These are phyloP conservation scores for Lordiphosa fenestrarum DNA, from an alignment of 2,888 invertebrate species.

Conservation along the genomic window DNA sequence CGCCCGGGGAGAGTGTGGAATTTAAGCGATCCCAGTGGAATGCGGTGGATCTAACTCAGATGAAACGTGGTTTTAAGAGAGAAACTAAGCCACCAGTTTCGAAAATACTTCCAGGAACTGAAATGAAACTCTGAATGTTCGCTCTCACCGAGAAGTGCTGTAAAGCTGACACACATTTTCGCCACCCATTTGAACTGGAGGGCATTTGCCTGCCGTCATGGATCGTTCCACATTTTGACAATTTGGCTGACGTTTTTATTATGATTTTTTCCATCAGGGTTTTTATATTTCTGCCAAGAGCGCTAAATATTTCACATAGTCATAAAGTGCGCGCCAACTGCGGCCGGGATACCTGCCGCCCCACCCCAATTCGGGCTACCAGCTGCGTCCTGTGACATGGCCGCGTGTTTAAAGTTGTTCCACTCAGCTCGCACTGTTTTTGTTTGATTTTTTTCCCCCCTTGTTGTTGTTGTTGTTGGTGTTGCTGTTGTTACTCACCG, in stretches of 20 bases:
- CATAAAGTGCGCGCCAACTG: constrained; percentile 61
- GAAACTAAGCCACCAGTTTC: no score
- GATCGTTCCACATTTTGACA: constrained; percentile 46
- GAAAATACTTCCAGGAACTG: neutral
- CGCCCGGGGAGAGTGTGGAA: constrained; percentile 1
- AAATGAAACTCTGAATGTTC: neutral
- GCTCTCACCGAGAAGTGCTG: no score
- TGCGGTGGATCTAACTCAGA: no score
- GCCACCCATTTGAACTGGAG: constrained; percentile 10
- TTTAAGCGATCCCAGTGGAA: constrained; percentile 3
- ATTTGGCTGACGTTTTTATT: constrained; percentile 66
- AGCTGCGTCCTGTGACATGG: constrained; percentile 33
- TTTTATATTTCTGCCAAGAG: constrained; percentile 30
- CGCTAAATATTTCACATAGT: constrained; percentile 71
- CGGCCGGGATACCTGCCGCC: constrained; percentile 11
- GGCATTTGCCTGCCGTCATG: constrained; percentile 23
- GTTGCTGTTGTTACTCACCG: constrained; percentile 81
- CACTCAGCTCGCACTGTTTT: constrained; percentile 17
- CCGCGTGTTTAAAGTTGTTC: constrained; percentile 40
- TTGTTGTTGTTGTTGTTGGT: constrained; percentile 20
- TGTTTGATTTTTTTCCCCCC: constrained; percentile 30
- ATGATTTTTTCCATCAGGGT: constrained; percentile 29
- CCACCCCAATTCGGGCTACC: constrained; percentile 2
- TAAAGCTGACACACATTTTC: constrained; percentile 12
- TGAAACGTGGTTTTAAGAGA: neutral